Percentiles rank a stretch among this genome's conserved stretches.
Conservation (phyloP, 2,888 invertebrate species). For the Deilephila porcellus region DNA sequence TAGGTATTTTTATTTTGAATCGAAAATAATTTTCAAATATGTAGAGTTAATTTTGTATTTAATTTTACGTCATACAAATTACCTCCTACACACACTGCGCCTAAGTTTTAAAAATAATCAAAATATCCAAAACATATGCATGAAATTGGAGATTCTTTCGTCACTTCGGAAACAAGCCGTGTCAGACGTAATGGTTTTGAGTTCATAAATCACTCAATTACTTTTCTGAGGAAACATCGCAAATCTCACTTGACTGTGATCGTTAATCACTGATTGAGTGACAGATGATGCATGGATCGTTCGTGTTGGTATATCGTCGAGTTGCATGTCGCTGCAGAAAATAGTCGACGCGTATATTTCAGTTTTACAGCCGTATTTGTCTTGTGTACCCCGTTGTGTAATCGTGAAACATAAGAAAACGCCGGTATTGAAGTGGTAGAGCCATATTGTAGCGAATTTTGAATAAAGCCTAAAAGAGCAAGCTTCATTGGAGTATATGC, state of each 20-base stretch:
- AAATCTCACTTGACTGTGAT: conserved; percentile 57
- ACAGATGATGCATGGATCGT: conserved; percentile 34
- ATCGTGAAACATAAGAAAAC: not conserved
- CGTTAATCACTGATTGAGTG: conserved; percentile 64
- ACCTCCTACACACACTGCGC: not conserved
- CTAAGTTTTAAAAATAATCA: conserved; percentile 3
- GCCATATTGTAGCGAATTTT: not conserved
- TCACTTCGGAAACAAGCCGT: conserved; percentile 72
- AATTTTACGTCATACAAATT: not conserved
- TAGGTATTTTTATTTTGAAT: too few species aligned
- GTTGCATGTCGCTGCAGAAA: conserved; percentile 25
- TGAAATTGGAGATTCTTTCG: conserved; percentile 64
- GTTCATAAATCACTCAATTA: conserved; percentile 82
- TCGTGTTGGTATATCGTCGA: conserved; percentile 23
- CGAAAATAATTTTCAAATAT: too few species aligned
- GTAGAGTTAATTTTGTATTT: conserved; percentile 23
- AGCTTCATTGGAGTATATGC: too few species aligned
- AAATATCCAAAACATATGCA: conserved; percentile 26
- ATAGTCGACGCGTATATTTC: conserved; percentile 10
- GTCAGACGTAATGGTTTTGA: conserved; percentile 70
- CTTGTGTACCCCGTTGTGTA: too few species aligned
- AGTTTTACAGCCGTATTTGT: not conserved
- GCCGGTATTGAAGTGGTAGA: not conserved
- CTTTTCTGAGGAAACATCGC: conserved; percentile 62
- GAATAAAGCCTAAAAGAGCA: too few species aligned